Evolutionary conservation across 1,140 invertebrate genomes (phyloP), one percentile per base, ranked within the genome.

Genomic region (Oppia nitens): DNA sequence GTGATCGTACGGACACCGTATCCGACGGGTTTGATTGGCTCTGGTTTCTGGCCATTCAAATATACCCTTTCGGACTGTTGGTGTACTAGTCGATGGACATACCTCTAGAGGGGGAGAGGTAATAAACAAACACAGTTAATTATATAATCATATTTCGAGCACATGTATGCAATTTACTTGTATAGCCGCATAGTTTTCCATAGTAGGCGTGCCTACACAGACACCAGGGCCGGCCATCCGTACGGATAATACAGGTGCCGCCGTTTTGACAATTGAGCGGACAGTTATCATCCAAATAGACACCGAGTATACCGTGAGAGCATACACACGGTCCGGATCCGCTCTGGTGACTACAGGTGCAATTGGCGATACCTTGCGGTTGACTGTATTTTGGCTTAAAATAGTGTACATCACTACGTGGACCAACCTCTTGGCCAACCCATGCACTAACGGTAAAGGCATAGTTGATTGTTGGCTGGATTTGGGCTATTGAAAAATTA

Each of bases 1-100:
- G 21, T 40, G 53, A 20, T 68, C 67, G 59, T 63, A 66, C 6
- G 68, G 68, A 62, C 68, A 69, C 32, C 63, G 28, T 17, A 65
- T 53, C 53, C 60, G n/a, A 28, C 64, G 60, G 17, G 62, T 62
- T 24, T 59, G 51, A 14, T 68, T 68, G 52, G 67, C 64, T 17
- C 57, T 55, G 2, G 67, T 62, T 27, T 66, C 57, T 21, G 64
- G 63, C 69, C 69, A 70, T 1, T 32, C 29, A 60, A 69, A 68
- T 45, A 63, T 59, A 29, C 69, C 69, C n/a, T 63, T 65, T 65
- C 24, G 56, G 53, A 4, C 63, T 65, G 24, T 52, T 40, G 11
- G 59, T 60, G 1, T 58, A 63, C 26, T 69, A 60, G 40, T 62
- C n/a, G n/a, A 59, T 17, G 57, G 56, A 48, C 69, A 70, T 49